Percentiles rank a stretch among this genome's conserved stretches.
Evolutionary conservation across 1,140 invertebrate genomes (phyloP).

Genomic region (Lepidurus couesii): DNA sequence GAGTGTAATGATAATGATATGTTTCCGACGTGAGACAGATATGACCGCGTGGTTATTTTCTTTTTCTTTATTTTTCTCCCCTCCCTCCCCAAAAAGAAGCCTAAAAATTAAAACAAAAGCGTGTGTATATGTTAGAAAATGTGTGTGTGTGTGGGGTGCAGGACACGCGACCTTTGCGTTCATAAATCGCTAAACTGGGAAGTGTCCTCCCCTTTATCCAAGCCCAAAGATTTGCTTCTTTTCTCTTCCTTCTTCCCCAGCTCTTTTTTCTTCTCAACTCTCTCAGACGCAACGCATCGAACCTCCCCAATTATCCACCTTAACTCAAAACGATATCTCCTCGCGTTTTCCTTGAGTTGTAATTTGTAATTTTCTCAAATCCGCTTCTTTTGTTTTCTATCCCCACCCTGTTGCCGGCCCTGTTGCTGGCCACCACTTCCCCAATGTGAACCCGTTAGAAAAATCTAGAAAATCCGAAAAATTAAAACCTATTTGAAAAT

Average conservation of each 20-base stretch:
- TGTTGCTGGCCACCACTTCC: too few relatives aligned
- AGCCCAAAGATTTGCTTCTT: background rate
- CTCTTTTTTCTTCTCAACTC: background rate
- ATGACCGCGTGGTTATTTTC: background rate
- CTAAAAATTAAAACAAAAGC: background rate
- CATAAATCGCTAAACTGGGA: background rate
- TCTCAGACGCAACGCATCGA: background rate
- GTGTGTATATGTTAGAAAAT: background rate
- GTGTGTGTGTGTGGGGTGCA: background rate
- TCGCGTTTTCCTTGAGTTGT: background rate
- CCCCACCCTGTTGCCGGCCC: too few relatives aligned
- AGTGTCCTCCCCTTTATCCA: background rate
- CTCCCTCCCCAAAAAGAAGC: background rate
- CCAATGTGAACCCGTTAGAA: too few relatives aligned
- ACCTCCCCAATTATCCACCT: background rate
- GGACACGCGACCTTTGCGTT: background rate
- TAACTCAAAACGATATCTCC: background rate
- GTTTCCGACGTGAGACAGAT: conserved; percentile 18
- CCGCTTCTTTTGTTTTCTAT: background rate
- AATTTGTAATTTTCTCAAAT: background rate
- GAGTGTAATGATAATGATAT: background rate
- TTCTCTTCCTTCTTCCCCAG: background rate
- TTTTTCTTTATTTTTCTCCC: background rate
- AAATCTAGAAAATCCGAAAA: too few relatives aligned
- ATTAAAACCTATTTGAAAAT: too few relatives aligned